Conservation (phyloP, 1,140 invertebrate species). For the Saccostrea glomerata region DNA sequence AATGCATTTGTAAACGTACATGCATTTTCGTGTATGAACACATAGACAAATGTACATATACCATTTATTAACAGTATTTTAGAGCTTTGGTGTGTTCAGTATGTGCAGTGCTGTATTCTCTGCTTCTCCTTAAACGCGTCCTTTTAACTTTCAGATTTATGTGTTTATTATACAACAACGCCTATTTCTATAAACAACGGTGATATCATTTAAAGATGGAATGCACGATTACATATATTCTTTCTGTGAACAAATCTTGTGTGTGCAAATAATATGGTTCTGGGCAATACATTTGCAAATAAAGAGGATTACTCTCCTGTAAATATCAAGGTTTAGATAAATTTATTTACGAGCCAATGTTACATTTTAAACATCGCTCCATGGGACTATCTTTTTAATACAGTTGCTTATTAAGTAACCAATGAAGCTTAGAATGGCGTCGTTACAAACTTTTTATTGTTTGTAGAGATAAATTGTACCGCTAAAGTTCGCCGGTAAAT, state of each 20-base stretch:
- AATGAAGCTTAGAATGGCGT: background rate
- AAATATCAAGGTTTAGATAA: conserved; percentile 26
- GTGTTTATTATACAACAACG: conserved; percentile 36
- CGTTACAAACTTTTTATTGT: background rate
- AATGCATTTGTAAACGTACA: too few species aligned
- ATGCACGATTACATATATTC: conserved; percentile 13
- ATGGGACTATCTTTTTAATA: conserved; percentile 16
- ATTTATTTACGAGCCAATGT: conserved; percentile 16
- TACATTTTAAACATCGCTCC: conserved; percentile 17
- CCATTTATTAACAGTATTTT: too few species aligned
- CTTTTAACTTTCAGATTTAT: conserved; percentile 24
- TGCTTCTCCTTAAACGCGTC: background rate
- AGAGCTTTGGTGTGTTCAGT: too few species aligned
- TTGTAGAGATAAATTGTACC: conserved; percentile 18
- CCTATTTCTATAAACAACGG: conserved; percentile 26
- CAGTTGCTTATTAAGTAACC: background rate
- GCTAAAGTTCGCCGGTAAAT: background rate
- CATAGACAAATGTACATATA: too few species aligned
- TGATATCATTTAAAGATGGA: conserved; percentile 33
- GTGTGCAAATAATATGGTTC: conserved; percentile 28
- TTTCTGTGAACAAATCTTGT: conserved; percentile 15
- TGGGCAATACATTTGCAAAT: conserved; percentile 36
- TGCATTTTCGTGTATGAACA: too few species aligned
- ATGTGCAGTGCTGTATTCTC: too few species aligned
- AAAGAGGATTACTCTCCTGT: conserved; percentile 7